phyloP scores from a whole-genome alignment of 2,888 invertebrate genomes.

The Tachina grossa region DNA sequence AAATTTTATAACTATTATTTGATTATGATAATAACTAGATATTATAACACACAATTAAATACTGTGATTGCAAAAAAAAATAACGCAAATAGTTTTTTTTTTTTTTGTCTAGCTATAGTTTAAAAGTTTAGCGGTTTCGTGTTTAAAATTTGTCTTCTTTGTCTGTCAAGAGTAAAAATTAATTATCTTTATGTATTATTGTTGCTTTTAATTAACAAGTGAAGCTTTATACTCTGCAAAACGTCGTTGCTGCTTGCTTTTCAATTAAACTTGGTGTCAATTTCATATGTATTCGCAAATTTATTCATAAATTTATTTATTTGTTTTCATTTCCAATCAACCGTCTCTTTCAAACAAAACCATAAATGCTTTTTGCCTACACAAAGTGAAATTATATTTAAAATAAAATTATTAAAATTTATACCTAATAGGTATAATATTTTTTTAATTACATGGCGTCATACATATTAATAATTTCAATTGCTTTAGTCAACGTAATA shows the following conservation, averaged over 20 bases:
- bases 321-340: conserved; percentile 23
- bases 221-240: conserved; percentile 8
- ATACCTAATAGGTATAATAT: neutral
- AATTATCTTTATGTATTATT: conserved; percentile 43
- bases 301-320: conserved; percentile 45
- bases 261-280: conserved; percentile 45
- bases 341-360: conserved; percentile 24
- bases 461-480: conserved; percentile 46
- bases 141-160: conserved; percentile 24
- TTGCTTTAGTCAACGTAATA: neutral
- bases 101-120: neutral
- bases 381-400: conserved; percentile 64
- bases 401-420: conserved; percentile 7
- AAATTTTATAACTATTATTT: conserved; percentile 34
- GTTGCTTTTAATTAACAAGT: conserved; percentile 36
- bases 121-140: conserved; percentile 41
- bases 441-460: conserved; percentile 55
- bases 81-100: conserved; percentile 2
- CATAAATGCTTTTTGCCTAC: conserved; percentile 41
- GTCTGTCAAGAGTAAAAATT: conserved; percentile 23
- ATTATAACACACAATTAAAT: conserved; percentile 47
- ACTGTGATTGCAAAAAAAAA: conserved; percentile 39
- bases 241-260: conserved; percentile 4
- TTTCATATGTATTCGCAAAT: conserved; percentile 41
- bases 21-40: conserved; percentile 36